Evolutionary conservation across 1,140 invertebrate species (phyloP).

Genomic region (Papilio polyxenes): DNA sequence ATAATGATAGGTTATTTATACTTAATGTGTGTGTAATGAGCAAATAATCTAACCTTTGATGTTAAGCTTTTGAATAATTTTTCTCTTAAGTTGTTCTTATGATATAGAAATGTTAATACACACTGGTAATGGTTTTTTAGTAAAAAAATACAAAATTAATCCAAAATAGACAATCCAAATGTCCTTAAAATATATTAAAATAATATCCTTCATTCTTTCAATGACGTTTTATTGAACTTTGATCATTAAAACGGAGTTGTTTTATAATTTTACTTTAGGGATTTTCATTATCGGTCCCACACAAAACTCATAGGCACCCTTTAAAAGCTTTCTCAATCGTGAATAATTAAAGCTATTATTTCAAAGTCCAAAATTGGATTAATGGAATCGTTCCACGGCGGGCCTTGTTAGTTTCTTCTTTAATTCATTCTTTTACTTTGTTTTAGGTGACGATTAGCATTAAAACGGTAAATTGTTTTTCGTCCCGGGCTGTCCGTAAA

Average conservation of each 20-base stretch:
- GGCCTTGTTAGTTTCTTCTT: slow-evolving; percentile 54
- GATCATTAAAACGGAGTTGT: background rate
- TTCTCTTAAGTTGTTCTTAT: too few relatives aligned
- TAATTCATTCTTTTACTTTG: slow-evolving; percentile 47
- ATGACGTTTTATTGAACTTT: background rate
- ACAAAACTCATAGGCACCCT: slow-evolving; percentile 62
- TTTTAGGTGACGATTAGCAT: slow-evolving; percentile 41
- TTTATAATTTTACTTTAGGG: slow-evolving; percentile 37
- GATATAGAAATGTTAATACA: too few relatives aligned
- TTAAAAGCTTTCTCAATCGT: slow-evolving; percentile 71
- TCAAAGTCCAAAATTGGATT: slow-evolving; percentile 66
- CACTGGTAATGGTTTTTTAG: too few relatives aligned
- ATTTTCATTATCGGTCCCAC: slow-evolving; percentile 67
- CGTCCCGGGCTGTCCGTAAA: slow-evolving; percentile 11
- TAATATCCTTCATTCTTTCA: background rate
- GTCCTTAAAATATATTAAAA: too few relatives aligned
- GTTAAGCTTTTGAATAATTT: too few relatives aligned
- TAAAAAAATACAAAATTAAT: too few relatives aligned
- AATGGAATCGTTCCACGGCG: slow-evolving; percentile 62
- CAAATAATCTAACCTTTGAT: too few relatives aligned
- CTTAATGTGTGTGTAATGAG: too few relatives aligned
- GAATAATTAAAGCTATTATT: slow-evolving; percentile 76
- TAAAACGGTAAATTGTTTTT: slow-evolving; percentile 39
- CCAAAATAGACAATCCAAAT: too few relatives aligned
- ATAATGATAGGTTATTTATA: too few relatives aligned